Evolutionary conservation across 2,797 vertebrate genomes (phyloP).

Genomic region (Parauchenoglanis ngamensis): DNA sequence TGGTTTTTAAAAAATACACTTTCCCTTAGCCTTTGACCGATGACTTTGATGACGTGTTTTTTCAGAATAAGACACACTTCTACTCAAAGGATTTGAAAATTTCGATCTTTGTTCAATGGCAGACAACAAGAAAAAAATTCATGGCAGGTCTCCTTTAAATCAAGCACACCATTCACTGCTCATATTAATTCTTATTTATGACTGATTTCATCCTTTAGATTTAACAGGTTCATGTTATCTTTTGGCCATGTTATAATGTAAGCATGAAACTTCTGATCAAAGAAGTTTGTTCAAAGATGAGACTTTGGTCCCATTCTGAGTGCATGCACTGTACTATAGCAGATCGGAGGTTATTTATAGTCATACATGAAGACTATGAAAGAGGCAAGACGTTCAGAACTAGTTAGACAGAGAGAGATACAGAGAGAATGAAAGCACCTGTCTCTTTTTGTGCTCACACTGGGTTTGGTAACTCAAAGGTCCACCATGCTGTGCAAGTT

Average conservation of each 20-base stretch:
- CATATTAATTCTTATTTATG: neutral
- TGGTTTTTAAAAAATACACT: too few species aligned
- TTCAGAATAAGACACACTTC: too few species aligned
- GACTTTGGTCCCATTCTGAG: constrained; percentile 38
- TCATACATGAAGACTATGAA: constrained; percentile 42
- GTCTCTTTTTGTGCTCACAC: constrained; percentile 36
- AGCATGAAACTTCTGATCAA: constrained; percentile 45
- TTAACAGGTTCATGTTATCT: constrained; percentile 15
- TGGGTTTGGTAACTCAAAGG: constrained; percentile 32
- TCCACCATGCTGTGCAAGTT: constrained; percentile 16
- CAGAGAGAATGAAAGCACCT: constrained; percentile 42
- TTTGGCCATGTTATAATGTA: neutral
- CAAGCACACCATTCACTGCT: neutral
- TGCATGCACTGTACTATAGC: constrained; percentile 40
- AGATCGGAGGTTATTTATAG: constrained; percentile 51
- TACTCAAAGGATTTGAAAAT: too few species aligned
- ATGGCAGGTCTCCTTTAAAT: neutral
- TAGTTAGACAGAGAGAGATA: neutral
- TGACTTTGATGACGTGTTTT: too few species aligned
- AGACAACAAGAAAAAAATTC: too few species aligned
- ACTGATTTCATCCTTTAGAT: constrained; percentile 9
- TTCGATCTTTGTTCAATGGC: too few species aligned
- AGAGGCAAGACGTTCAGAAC: constrained; percentile 18
- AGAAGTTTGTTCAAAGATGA: constrained; percentile 55
- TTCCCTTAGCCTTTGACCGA: too few species aligned